Evolutionary conservation across 2,113 vertebrate genomes (phyloP).

Genomic region (Apeltes quadracus): DNA sequence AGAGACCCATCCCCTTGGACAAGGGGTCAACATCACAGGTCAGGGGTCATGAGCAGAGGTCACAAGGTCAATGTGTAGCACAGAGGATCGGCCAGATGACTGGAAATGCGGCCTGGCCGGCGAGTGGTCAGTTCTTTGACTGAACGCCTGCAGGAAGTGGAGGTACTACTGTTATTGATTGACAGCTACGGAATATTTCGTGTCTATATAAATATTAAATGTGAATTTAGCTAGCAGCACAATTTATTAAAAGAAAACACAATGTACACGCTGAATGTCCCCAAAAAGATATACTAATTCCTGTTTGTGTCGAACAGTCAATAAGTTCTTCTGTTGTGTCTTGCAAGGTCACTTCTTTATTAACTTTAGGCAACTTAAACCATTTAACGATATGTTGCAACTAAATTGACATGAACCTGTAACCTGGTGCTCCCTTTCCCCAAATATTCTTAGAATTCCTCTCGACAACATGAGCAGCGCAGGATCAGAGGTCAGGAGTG

Average conservation of each 20-base stretch:
- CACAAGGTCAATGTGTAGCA: constrained; percentile 88
- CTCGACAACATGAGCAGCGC: constrained; percentile 19
- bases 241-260: not conserved
- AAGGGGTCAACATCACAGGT: constrained; percentile 88
- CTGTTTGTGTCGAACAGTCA: not conserved
- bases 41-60: constrained; percentile 85
- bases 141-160: constrained; percentile 34
- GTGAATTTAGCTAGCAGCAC: not conserved
- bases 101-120: constrained; percentile 65
- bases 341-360: not conserved
- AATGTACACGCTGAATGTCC: not conserved
- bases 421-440: constrained; percentile 26
- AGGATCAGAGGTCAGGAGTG: constrained; percentile 69
- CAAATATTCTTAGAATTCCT: constrained; percentile 54
- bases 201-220: not conserved
- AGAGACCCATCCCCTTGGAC: constrained; percentile 76
- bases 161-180: constrained; percentile 18
- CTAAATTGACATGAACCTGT: constrained; percentile 13
- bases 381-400: constrained; percentile 19
- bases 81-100: constrained; percentile 83
- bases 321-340: not conserved
- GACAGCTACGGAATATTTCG: constrained; percentile 21
- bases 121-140: constrained; percentile 38
- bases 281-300: not conserved
- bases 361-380: not conserved